Base-by-base conservation (phyloP, 2,888 invertebrate species). In the Ophion slaviceki region DNA sequence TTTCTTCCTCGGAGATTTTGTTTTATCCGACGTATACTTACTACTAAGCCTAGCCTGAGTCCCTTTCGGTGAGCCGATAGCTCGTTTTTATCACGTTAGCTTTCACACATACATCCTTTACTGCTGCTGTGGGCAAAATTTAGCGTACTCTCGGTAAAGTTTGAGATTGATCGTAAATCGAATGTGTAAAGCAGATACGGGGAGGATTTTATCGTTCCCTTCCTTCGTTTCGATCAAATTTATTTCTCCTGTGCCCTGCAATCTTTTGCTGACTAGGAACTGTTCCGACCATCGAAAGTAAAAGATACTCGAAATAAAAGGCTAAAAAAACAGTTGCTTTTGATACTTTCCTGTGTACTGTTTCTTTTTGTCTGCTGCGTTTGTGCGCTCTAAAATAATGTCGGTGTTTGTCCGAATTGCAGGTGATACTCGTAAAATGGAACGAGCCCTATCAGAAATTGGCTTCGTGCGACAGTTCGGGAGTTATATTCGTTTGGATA, bases 401-500 rank as follows among this genome's bases (percentile, higher is more conserved):
- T 64, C 5, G 24, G n/a, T 20, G 14, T 66, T 81, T 72, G 28
- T 59, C 61, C 11, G 75, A 76, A 10, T 88, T 84, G 53, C 94
- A 98, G 98, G 98, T 98, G 82, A 98, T 98, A 89, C 95, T 99
- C 82, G 99, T 99, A 57, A 98, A 98, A 95, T 99, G 99, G 99
- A 99, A 99, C 95, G 98, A 98, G 94, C 98, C 99, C 0, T 99
- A 99, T 94, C 99, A 99, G 95, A 99, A 99, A 94, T 95, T 99
- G 90, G 99, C 99, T 7, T 99, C 99, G 6, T 99, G 99, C 94
- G 99, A 99, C 95, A 97, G 98, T 91, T 98, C 98, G 2, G 99
- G 99, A 1, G 98, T 99, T 82, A 99, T 99, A 93, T 99, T 99
- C 94, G 99, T 99, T 40, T 99, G 99, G 99, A 99, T 99, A 92